Percentiles rank a stretch among this genome's conserved stretches.
These are phyloP conservation scores for Pterocles burchelli DNA, from an alignment of 2,113 vertebrate species.

Conservation along the genomic window DNA sequence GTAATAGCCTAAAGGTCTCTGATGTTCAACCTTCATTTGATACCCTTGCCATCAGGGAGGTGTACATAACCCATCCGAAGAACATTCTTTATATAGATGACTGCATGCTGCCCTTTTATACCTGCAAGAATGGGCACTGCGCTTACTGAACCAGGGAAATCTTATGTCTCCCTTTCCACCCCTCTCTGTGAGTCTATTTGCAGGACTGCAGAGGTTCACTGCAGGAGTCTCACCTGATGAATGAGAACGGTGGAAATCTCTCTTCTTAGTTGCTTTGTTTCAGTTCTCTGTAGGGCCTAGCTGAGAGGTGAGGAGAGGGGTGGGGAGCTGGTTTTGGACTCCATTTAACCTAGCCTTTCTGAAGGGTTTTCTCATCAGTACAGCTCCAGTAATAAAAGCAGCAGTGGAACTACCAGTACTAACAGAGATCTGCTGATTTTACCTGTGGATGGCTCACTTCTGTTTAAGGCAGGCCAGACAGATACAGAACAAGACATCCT, in stretches of 20 bases:
- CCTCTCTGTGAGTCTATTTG: neutral
- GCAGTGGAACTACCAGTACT: neutral
- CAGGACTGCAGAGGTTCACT: neutral
- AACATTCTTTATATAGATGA: slow-evolving; percentile 61
- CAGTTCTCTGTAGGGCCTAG: neutral
- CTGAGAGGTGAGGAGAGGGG: neutral
- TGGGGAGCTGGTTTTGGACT: neutral
- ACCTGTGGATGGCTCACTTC: neutral
- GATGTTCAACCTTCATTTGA: slow-evolving; percentile 66
- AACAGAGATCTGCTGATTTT: neutral
- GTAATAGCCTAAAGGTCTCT: slow-evolving; percentile 66
- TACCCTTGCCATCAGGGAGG: slow-evolving; percentile 44
- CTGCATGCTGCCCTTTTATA: slow-evolving; percentile 35
- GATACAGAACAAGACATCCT: neutral
- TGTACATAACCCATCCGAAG: slow-evolving; percentile 49
- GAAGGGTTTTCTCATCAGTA: neutral
- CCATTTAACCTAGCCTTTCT: neutral
- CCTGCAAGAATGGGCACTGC: slow-evolving; percentile 25
- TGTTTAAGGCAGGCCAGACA: neutral
- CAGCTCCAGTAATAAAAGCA: neutral
- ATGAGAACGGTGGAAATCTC: neutral
- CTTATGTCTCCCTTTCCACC: neutral
- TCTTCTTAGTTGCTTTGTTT: neutral
- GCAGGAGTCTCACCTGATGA: neutral
- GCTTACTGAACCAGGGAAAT: neutral